Percentiles rank a stretch among this genome's conserved stretches.
phyloP scores from a whole-genome alignment of 64 coral and sea anemone genomes.

The Porites lutea region DNA sequence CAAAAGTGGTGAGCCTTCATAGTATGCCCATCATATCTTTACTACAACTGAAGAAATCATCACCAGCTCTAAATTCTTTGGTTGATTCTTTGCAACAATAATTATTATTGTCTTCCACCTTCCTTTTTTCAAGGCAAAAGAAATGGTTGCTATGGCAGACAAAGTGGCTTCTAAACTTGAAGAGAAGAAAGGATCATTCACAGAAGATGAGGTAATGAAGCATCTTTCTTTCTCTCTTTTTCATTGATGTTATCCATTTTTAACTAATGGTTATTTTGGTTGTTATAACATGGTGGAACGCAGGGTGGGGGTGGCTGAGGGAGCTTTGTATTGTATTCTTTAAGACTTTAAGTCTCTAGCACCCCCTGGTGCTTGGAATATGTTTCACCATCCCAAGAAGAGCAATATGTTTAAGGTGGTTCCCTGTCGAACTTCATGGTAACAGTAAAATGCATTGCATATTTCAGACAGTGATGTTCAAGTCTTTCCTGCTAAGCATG shows the following conservation, averaged over 20 bases:
- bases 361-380: no score
- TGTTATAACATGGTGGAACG: no score
- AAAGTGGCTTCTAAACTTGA: slow-evolving; percentile 97
- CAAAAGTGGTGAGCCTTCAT: no score
- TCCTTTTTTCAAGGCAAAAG: slow-evolving; percentile 75
- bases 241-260: no score
- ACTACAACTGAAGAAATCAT: not conserved
- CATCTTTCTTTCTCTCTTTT: not conserved
- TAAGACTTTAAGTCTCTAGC: no score
- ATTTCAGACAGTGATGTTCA: slow-evolving; percentile 97
- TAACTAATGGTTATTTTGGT: no score
- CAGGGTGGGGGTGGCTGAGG: no score
- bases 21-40: not conserved
- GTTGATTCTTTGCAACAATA: no score
- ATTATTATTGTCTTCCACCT: not conserved
- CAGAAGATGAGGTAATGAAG: slow-evolving; percentile 90
- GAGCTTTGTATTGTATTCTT: not conserved
- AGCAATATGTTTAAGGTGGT: no score
- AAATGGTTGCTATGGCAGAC: slow-evolving; percentile 97
- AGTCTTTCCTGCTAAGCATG: slow-evolving; percentile 94
- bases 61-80: not conserved
- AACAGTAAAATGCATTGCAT: not conserved
- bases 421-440: no score
- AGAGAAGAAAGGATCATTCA: slow-evolving; percentile 95
- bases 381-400: no score